A percentile compares a stretch with the other conserved stretches of the same genome.
Evolutionary conservation across 2,888 invertebrate species (phyloP).

Genomic region (Oxystoma pomonae): DNA sequence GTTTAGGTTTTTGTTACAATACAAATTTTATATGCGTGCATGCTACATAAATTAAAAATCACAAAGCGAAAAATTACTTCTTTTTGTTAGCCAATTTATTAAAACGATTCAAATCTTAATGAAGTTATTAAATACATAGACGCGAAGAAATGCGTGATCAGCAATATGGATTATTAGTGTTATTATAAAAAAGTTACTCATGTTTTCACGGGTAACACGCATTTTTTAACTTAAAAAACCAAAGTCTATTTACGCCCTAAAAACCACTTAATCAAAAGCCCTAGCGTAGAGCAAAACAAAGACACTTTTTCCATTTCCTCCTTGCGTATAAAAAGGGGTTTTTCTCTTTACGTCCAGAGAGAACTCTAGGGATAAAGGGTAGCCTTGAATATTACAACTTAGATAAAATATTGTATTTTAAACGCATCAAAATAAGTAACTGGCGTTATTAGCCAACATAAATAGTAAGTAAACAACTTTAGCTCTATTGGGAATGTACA

Average conservation of each 20-base stretch:
- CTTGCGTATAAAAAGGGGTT: constrained; percentile 16
- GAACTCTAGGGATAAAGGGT: constrained; percentile 11
- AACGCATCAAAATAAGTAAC: too few relatives aligned
- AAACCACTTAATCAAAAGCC: constrained; percentile 44
- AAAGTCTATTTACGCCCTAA: constrained; percentile 41
- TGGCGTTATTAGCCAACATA: too few relatives aligned
- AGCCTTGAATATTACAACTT: too few relatives aligned
- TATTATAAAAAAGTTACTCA: too few relatives aligned
- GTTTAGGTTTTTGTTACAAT: too few relatives aligned
- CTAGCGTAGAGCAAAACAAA: constrained; percentile 45
- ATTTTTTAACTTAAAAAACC: too few relatives aligned
- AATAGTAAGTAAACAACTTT: too few relatives aligned
- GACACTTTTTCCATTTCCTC: constrained; percentile 42
- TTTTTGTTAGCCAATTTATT: background rate
- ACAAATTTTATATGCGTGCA: too few relatives aligned
- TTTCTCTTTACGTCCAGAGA: background rate
- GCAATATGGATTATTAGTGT: too few relatives aligned
- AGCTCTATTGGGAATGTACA: too few relatives aligned
- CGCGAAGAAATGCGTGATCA: background rate
- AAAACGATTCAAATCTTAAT: background rate
- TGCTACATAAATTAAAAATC: background rate
- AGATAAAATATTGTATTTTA: too few relatives aligned
- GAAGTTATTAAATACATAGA: background rate
- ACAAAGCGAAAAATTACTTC: background rate
- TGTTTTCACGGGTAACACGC: too few relatives aligned